phyloP scores from a whole-genome alignment of 30 jellyfish, hydroid and myxozoan genomes.

The Thelohanellus kitauei region DNA sequence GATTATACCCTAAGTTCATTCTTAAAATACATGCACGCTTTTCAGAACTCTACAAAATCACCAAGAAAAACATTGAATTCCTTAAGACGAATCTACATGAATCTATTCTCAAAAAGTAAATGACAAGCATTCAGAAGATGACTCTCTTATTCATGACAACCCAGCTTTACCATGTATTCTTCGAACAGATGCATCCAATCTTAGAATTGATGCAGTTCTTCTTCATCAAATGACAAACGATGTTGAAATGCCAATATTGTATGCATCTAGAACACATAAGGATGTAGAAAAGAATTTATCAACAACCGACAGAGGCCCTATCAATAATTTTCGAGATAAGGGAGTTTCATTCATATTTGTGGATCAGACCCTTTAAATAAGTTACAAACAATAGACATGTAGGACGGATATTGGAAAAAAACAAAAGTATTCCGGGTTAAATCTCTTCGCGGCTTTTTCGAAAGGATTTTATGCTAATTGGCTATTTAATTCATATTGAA shows the following conservation, averaged over 20 bases:
- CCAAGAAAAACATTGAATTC: slow-evolving; percentile 5
- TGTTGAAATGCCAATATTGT: slow-evolving; percentile 2
- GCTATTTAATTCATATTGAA: no score
- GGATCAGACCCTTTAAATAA: no score
- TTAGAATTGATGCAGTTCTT: slow-evolving; percentile 16
- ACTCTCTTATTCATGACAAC: slow-evolving; percentile 10
- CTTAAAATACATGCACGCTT: not conserved
- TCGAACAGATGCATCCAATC: slow-evolving; percentile 14
- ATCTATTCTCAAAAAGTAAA: not conserved
- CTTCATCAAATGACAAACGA: slow-evolving; percentile 3
- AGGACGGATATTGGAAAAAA: no score
- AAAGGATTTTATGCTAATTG: no score
- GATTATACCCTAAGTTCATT: no score
- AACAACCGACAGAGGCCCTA: slow-evolving; percentile 15
- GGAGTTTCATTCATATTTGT: no score
- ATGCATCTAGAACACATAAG: no score
- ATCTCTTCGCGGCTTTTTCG: no score
- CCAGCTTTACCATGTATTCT: slow-evolving; percentile 5
- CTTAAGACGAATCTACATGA: slow-evolving; percentile 3
- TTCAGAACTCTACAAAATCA: slow-evolving; percentile 1
- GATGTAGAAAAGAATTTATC: slow-evolving; percentile 8
- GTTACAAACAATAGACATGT: no score
- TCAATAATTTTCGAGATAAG: no score
- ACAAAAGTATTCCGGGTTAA: no score
- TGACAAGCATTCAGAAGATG: slow-evolving; percentile 3